These are phyloP conservation scores for Epinephelus moara DNA, from an alignment of 2,113 vertebrate species.

Conservation along the genomic window DNA sequence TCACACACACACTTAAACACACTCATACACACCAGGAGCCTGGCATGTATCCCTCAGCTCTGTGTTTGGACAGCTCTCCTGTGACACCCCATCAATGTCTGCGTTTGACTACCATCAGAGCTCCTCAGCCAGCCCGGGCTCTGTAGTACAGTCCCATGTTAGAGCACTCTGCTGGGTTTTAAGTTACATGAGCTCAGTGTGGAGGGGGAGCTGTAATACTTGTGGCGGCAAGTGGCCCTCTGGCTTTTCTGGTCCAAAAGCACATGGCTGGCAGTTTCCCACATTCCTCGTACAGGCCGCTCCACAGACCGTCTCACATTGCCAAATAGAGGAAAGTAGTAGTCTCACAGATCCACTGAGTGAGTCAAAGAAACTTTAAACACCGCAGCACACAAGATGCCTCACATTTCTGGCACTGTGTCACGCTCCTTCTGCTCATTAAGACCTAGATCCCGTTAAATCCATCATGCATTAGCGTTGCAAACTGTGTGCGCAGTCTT, in stretches of 20 bases:
- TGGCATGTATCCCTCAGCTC: constrained; percentile 52
- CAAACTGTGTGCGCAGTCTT: neutral
- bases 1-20: neutral
- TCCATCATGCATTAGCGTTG: neutral
- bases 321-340: constrained; percentile 31
- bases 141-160: constrained; percentile 18
- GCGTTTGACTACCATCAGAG: constrained; percentile 44
- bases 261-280: constrained; percentile 67
- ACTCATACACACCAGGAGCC: constrained; percentile 41
- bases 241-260: constrained; percentile 61
- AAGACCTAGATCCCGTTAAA: neutral
- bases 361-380: constrained; percentile 3
- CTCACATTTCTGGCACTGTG: neutral
- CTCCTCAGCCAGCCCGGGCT: constrained; percentile 23
- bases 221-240: constrained; percentile 60
- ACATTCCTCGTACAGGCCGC: constrained; percentile 50
- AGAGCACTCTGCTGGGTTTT: constrained; percentile 62
- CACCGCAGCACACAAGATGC: neutral
- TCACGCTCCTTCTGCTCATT: neutral
- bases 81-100: constrained; percentile 67
- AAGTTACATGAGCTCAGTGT: constrained; percentile 54
- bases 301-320: constrained; percentile 30
- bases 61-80: constrained; percentile 69
- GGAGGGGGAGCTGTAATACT: constrained; percentile 47
- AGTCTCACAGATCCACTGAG: neutral